A percentile compares a stretch with the other conserved stretches of the same genome.
These are phyloP conservation scores for Moxostoma hubbsi DNA, from an alignment of 2,797 vertebrate species.

Conservation along the genomic window DNA sequence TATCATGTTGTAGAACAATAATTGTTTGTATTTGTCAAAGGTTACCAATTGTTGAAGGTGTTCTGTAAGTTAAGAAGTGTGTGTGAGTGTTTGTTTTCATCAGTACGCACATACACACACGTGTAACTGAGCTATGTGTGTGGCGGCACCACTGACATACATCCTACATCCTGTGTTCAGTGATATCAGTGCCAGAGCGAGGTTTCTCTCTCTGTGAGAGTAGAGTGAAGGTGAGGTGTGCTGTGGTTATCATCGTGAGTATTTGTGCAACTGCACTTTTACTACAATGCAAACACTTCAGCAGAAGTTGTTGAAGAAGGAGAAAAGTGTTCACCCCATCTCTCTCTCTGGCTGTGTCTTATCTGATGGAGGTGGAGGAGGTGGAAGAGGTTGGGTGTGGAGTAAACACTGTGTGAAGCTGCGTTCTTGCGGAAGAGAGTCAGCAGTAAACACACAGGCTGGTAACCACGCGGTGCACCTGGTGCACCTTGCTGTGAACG, in stretches of 20 bases:
- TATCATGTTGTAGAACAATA: neutral
- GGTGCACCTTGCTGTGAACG: constrained; percentile 76
- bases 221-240: constrained; percentile 47
- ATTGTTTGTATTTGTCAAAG: neutral
- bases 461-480: constrained; percentile 86
- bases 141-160: constrained; percentile 48
- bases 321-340: constrained; percentile 58
- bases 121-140: neutral
- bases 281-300: constrained; percentile 27
- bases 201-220: constrained; percentile 27
- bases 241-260: constrained; percentile 54
- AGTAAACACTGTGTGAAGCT: constrained; percentile 64
- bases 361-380: constrained; percentile 66
- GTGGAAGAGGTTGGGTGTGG: constrained; percentile 16
- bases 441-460: constrained; percentile 83
- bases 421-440: constrained; percentile 77
- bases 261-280: constrained; percentile 26
- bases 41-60: neutral
- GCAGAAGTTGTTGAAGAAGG: constrained; percentile 34
- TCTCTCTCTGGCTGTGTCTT: constrained; percentile 63
- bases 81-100: constrained; percentile 21
- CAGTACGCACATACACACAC: too few relatives aligned
- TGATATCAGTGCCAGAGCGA: constrained; percentile 49
- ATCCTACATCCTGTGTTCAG: constrained; percentile 57
- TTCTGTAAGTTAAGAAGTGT: constrained; percentile 11